Evolutionary conservation across 2,888 invertebrate species (phyloP).

Genomic region (Heliconius charithonia): DNA sequence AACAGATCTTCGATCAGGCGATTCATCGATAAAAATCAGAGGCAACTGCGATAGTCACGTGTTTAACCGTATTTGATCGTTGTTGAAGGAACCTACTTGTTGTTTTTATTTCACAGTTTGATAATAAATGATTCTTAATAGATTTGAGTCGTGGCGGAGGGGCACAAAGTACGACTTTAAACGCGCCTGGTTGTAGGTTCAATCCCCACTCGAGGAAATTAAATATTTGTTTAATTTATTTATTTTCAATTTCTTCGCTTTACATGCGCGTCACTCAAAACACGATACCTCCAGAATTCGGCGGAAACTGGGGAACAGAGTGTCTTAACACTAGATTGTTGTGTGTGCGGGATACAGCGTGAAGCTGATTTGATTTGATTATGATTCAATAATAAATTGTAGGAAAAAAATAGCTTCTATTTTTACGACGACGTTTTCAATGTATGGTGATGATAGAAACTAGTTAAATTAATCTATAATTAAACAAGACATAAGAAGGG

Average conservation of each 20-base stretch:
- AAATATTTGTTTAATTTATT: no score
- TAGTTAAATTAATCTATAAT: neutral
- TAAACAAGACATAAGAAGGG: no score
- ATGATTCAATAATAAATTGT: neutral
- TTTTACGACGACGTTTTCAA: neutral
- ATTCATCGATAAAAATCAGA: slow-evolving; percentile 19
- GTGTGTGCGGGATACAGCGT: no score
- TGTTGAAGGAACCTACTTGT: neutral
- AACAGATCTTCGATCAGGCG: slow-evolving; percentile 11
- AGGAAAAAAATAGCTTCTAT: neutral
- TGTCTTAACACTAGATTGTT: no score
- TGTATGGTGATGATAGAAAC: neutral
- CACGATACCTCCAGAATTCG: no score
- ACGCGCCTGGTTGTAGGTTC: no score
- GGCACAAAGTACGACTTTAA: no score
- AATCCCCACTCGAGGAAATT: no score
- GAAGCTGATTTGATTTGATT: no score
- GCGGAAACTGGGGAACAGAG: no score
- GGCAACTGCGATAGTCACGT: neutral
- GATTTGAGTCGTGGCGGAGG: neutral
- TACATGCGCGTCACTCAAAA: no score
- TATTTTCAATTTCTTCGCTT: no score
- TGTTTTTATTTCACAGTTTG: neutral
- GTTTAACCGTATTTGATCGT: neutral
- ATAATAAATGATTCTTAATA: neutral